Conservation (phyloP, 2,888 invertebrate genomes). For the Pyrrhosoma nymphula region DNA sequence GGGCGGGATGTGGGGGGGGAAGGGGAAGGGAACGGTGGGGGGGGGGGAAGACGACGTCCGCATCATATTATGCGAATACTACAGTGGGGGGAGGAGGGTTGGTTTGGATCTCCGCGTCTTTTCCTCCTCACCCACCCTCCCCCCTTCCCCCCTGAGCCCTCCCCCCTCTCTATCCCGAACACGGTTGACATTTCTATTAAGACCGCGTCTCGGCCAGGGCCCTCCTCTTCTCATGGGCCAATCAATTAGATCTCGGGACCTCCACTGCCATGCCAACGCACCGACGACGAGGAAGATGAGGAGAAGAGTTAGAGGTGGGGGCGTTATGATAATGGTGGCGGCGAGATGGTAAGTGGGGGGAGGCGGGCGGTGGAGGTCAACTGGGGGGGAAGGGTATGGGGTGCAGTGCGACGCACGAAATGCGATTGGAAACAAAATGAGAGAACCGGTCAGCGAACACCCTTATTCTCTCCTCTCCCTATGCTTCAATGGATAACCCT, state of each 20-base stretch:
- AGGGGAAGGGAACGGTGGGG: background rate
- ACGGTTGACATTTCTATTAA: slow-evolving; percentile 60
- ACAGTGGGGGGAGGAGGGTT: too few relatives aligned
- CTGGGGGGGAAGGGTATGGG: background rate
- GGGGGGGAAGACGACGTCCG: background rate
- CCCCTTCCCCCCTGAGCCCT: too few relatives aligned
- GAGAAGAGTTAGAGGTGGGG: background rate
- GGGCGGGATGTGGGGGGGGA: background rate
- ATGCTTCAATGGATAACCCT: too few relatives aligned
- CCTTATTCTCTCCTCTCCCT: too few relatives aligned
- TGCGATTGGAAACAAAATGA: too few relatives aligned
- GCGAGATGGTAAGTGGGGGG: background rate
- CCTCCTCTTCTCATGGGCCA: background rate
- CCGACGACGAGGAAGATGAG: background rate
- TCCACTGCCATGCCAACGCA: background rate
- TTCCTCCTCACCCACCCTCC: too few relatives aligned
- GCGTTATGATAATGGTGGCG: background rate
- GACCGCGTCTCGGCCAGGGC: slow-evolving; percentile 48
- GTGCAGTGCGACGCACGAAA: background rate
- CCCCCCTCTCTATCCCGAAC: background rate
- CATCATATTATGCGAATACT: background rate
- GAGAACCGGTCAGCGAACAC: too few relatives aligned
- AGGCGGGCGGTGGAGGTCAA: background rate
- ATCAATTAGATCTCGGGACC: slow-evolving; percentile 41
- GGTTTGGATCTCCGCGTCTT: too few relatives aligned